Evolutionary conservation across 1,140 invertebrate genomes (phyloP), one percentile per base, ranked within the genome.

Genomic region (Drosophila littoralis): DNA sequence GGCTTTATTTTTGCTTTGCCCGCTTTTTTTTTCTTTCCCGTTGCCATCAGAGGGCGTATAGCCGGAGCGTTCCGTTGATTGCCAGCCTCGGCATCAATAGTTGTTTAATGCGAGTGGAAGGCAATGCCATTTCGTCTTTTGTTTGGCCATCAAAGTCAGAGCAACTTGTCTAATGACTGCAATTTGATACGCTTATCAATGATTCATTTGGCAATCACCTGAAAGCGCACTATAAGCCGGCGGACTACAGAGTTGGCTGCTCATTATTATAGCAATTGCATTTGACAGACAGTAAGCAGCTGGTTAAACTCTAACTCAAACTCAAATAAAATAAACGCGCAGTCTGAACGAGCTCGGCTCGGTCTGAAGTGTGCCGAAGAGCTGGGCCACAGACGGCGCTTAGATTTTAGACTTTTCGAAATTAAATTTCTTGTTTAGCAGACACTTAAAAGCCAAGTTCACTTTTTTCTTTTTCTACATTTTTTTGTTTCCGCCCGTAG

Each of bases 111-210:
- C 17, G 22, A 22, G 15, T 13, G 33, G 9, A 35, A 40, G 52
- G 9, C 13, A 45, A 33, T 54, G 51, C 35, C 46, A 7, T 40
- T 65, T 28, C 5, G 63, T 54, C 66, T 61, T 67, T 70, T 79
- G 73, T 76, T 72, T 76, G 67, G 46, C 68, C 69, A 74, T 77
- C 68, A 64, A 65, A 71, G 71, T 74, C 75, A 69, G 22, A 28
- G 72, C 46, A 68, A 81, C 58, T 75, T 79, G 83, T 77, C 83
- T 89, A 88, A 88, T 88, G 83, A 89, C 79, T 89, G 83, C 84
- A 78, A 84, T 89, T 84, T 77, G 80, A 84, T 69, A 54, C 60
- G 71, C 77, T 81, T 84, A 89, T 89, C 84, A 89, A 90, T 78
- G 81, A 89, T 89, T 90, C 85, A 90, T 71, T 85, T 75, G 58